Evolutionary conservation across 2,888 invertebrate genomes (phyloP), one percentile per base, ranked within the genome.

Genomic region (Auanema sp.): DNA sequence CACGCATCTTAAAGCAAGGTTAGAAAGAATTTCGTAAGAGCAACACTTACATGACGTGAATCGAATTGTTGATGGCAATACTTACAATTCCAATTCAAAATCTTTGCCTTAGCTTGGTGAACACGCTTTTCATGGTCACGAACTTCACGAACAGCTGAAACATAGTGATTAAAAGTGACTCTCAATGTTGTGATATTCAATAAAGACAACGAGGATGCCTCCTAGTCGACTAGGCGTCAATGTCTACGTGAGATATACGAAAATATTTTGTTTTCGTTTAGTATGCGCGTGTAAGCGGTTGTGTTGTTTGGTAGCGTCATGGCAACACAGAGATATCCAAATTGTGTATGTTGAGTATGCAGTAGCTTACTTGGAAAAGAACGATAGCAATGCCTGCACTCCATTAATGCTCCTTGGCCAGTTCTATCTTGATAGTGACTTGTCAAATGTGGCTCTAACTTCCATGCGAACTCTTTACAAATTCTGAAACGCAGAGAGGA

Each of bases 301-400:
- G 21, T 47, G 16, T 47, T 21, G 47, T 18, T 16, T 47, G 16
- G 3, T 18, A 21, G 21, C n/a, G n/a, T n/a, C n/a, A n/a, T n/a
- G n/a, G n/a, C n/a, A n/a, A n/a, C n/a, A n/a, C n/a, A n/a, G n/a
- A n/a, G n/a, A n/a, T n/a, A n/a, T n/a, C n/a, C n/a, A n/a, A n/a
- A n/a, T n/a, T n/a, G n/a, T n/a, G n/a, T n/a, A n/a, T n/a, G n/a
- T n/a, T n/a, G n/a, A n/a, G n/a, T n/a, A n/a, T n/a, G n/a, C n/a
- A n/a, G n/a, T n/a, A n/a, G 24, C 58, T 23, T 41, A 64, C 64
- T 64, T 33, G 40, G 54, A 43, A 64, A 64, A 16, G 64, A 23
- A 6, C 55, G 21, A 44, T 60, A 64, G 25, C 64, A 64, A 54
- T 42, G 49, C 6, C 59, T 54, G 43, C 64, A 64, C 21, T 64